A percentile compares a stretch with the other conserved stretches of the same genome.
Conservation (phyloP, 2,113 vertebrate species). For the Oreochromis tanganicae region DNA sequence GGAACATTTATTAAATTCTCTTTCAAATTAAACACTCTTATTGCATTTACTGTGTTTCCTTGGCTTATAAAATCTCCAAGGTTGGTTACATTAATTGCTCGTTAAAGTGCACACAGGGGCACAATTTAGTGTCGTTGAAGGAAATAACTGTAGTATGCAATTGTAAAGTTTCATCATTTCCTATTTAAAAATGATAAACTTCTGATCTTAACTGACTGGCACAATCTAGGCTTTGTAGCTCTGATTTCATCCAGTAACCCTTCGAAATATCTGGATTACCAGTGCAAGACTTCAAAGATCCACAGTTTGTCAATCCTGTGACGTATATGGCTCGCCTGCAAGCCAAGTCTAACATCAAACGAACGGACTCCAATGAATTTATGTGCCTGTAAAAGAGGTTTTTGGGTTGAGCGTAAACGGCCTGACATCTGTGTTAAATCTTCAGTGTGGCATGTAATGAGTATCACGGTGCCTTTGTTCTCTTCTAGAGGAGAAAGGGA, state of each 20-base stretch:
- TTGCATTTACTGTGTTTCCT: background rate
- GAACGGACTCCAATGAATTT: constrained; percentile 54
- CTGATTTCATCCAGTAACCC: constrained; percentile 2
- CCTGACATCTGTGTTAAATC: constrained; percentile 70
- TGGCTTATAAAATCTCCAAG: background rate
- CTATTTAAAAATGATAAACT: background rate
- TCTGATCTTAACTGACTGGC: background rate
- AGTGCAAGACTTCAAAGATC: constrained; percentile 43
- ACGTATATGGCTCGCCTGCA: background rate
- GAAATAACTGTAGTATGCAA: background rate
- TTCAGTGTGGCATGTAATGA: constrained; percentile 50
- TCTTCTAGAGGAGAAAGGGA: constrained; percentile 13
- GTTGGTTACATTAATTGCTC: background rate
- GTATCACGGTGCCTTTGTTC: constrained; percentile 65
- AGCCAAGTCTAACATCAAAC: constrained; percentile 57
- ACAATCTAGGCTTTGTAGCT: background rate
- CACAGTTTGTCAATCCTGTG: constrained; percentile 12
- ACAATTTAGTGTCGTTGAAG: background rate
- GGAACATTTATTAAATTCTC: background rate
- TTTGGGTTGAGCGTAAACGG: constrained; percentile 38
- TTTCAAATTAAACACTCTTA: background rate
- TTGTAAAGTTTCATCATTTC: background rate
- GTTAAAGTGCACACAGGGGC: background rate
- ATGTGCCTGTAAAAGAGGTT: constrained; percentile 61
- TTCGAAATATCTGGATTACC: constrained; percentile 8